Evolutionary conservation across 2,797 vertebrate genomes (phyloP), one percentile per base, ranked within the genome.

Genomic region (Premnoplex brunnescens): DNA sequence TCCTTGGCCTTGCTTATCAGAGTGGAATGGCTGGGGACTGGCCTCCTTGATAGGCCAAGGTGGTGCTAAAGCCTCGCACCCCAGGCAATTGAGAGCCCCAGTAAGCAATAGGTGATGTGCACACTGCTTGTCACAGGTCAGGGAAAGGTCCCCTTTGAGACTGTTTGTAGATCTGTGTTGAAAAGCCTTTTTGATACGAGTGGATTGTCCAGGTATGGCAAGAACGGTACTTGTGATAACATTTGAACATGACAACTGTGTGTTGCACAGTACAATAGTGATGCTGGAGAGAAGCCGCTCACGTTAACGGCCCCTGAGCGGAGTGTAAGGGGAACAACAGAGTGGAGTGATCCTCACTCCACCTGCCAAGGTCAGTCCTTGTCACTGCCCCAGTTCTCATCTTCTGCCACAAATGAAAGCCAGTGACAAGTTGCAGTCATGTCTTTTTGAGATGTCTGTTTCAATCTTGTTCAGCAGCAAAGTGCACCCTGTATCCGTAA

Each of bases 81-180:
- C 43, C 37, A 4, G 78, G 63, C 30, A 32, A 6, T 18, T 6
- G 63, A 6, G 4, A 80, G 59, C 8, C 43, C 13, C 51, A 37
- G 48, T 23, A 9, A 36, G 37, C 5, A 14, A 6, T 0, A 39
- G 39, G 62, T 34, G 55, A 24, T 7, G n/a, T 0, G 9, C 46
- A 51, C 43, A 14, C 54, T 68, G 3, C 48, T 43, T 48, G 68
- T 36, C 67, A 7, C 32, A 14, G 71, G 87, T 59, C 68, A 68
- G 41, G 36, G 71, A 34, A 55, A 63, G 82, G 48, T 36, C 54
- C 20, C 2, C 1, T 23, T 20, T 2, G 60, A 66, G 78, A 27
- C 2, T 32, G 37, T 18, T 48, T 5, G 60, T 9, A 44, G 79
- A 14, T 79, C 56, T 10, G n/a, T 34, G 76, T 67, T 90, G 87